Percentiles rank a stretch among this genome's conserved stretches.
phyloP scores from a whole-genome alignment of 2,888 invertebrate genomes.

The Drosophila mimetica region DNA sequence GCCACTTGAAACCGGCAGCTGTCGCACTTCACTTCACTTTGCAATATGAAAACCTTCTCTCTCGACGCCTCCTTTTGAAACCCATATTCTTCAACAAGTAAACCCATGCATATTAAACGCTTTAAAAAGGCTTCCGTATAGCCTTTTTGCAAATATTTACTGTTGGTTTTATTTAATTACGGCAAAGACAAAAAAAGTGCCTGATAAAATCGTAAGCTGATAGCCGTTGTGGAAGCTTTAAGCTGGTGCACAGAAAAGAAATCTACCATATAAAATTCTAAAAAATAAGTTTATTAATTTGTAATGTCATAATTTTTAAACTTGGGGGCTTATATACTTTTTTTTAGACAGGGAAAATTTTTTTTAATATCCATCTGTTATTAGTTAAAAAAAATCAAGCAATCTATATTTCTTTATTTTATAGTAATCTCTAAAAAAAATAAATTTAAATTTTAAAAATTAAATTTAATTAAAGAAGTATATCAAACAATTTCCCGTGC shows the following conservation, averaged over 20 bases:
- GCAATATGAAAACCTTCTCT: slow-evolving; percentile 52
- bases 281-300: too few species aligned
- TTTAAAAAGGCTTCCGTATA: slow-evolving; percentile 74
- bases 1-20: slow-evolving; percentile 69
- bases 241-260: slow-evolving; percentile 29
- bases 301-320: too few species aligned
- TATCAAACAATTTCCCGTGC: neutral
- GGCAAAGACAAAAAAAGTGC: slow-evolving; percentile 29
- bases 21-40: slow-evolving; percentile 76
- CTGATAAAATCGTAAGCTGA: slow-evolving; percentile 69
- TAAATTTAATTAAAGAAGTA: too few species aligned
- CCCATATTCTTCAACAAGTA: slow-evolving; percentile 47
- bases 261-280: neutral
- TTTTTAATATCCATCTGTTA: too few species aligned
- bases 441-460: neutral
- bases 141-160: slow-evolving; percentile 78
- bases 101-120: slow-evolving; percentile 44
- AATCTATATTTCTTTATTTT: too few species aligned
- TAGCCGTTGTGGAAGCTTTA: slow-evolving; percentile 49
- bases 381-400: too few species aligned
- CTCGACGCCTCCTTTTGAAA: slow-evolving; percentile 50
- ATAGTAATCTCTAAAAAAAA: neutral
- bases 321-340: too few species aligned
- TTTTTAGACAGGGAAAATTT: too few species aligned
- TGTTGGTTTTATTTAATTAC: slow-evolving; percentile 67